These are phyloP conservation scores for Cuculus canorus DNA, from an alignment of 2,797 vertebrate species.

Conservation along the genomic window DNA sequence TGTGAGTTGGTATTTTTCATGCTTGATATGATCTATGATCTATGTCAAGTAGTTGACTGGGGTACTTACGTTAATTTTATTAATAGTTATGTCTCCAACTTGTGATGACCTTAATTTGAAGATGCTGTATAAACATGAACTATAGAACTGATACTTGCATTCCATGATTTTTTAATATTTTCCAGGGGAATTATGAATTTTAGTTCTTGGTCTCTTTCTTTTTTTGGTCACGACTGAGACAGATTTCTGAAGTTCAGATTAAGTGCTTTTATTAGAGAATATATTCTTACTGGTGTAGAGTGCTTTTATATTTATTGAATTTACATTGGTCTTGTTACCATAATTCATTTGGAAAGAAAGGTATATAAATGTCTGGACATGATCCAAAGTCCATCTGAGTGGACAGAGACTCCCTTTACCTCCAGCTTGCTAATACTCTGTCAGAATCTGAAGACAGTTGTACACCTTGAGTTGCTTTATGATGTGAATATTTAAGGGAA, in stretches of 20 bases:
- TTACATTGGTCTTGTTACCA: not conserved
- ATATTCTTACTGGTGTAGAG: not conserved
- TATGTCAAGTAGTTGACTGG: not conserved
- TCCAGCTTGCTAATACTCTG: not conserved
- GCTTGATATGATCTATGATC: not conserved
- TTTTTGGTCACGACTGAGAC: not conserved
- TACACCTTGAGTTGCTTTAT: not conserved
- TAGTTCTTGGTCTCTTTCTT: not conserved
- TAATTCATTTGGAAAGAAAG: not conserved
- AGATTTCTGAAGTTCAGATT: not conserved
- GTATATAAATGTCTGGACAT: not conserved
- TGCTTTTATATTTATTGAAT: not conserved
- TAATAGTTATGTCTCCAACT: not conserved
- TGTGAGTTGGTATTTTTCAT: not conserved
- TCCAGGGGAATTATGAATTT: not conserved
- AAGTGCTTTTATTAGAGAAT: not conserved
- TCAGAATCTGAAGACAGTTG: not conserved
- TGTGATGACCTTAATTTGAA: not conserved
- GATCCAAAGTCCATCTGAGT: not conserved
- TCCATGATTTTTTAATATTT: not conserved
- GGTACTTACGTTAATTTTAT: not conserved
- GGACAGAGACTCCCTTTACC: not conserved
- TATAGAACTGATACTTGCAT: not conserved
- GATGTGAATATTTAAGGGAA: not conserved
- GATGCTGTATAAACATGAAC: not conserved